Conservation (phyloP, 2,888 invertebrate genomes). For the Aricia artaxerxes region DNA sequence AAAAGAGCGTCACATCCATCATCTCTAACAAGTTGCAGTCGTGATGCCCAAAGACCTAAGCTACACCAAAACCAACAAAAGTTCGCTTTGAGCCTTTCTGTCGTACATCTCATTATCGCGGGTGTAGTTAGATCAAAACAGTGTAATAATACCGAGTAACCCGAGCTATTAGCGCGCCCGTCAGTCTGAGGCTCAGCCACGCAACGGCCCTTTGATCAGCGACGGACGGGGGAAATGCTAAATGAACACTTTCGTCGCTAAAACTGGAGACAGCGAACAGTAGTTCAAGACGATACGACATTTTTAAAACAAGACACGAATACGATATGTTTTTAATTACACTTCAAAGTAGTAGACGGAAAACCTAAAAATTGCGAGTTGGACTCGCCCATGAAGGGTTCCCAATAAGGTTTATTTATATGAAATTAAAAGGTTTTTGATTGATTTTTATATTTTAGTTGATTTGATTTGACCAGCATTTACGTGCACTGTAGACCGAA, state of each 20-base stretch:
- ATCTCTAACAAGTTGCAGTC: background rate
- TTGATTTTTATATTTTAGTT: too few relatives aligned
- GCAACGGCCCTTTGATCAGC: constrained; percentile 66
- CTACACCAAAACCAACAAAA: background rate
- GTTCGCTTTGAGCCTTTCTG: background rate
- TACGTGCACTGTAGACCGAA: too few relatives aligned
- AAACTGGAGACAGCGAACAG: constrained; percentile 66
- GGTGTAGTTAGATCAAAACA: constrained; percentile 25
- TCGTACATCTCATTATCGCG: background rate
- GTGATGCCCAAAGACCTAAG: background rate
- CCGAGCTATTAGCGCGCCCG: constrained; percentile 67
- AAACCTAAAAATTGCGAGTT: too few relatives aligned
- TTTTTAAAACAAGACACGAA: background rate
- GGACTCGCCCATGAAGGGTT: too few relatives aligned
- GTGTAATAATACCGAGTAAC: constrained; percentile 50
- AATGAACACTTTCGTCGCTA: constrained; percentile 63
- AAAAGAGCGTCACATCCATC: background rate
- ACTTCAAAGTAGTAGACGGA: too few relatives aligned
- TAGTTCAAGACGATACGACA: background rate
- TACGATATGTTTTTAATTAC: too few relatives aligned
- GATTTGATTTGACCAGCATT: too few relatives aligned
- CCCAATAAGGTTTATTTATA: too few relatives aligned
- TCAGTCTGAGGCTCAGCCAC: constrained; percentile 60
- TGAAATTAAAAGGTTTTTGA: too few relatives aligned
- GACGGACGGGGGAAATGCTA: constrained; percentile 49